A percentile compares a stretch with the other conserved stretches of the same genome.
phyloP scores from a whole-genome alignment of 2,113 vertebrate species.

The Sprattus sprattus region DNA sequence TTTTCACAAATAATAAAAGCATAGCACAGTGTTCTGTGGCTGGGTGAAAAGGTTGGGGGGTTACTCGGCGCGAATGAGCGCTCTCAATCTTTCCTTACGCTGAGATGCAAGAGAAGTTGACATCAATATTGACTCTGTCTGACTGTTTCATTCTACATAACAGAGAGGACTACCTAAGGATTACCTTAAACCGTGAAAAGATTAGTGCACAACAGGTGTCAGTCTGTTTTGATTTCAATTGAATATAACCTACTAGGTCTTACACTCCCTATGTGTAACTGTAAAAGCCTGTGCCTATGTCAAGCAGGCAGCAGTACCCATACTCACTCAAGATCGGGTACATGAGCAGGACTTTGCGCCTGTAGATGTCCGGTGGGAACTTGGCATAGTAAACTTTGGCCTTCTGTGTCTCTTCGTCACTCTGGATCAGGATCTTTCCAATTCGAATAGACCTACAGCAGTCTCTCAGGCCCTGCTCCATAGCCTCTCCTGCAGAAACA shows the following conservation, averaged over 20 bases:
- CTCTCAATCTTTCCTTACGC: neutral
- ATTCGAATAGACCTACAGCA: conserved; percentile 96
- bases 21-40: neutral
- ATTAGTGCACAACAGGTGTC: neutral
- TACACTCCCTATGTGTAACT: neutral
- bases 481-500: conserved; percentile 83
- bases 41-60: neutral
- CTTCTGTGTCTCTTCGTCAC: conserved; percentile 94
- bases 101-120: neutral
- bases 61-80: neutral
- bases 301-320: conserved; percentile 44
- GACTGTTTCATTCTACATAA: conserved; percentile 44
- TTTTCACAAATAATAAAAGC: neutral
- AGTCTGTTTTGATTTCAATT: neutral
- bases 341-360: conserved; percentile 96
- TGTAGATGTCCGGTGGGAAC: conserved; percentile 94
- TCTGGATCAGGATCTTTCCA: conserved; percentile 97
- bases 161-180: conserved; percentile 69
- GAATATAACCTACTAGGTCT: neutral
- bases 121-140: neutral
- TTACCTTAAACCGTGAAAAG: neutral
- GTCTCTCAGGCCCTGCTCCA: conserved; percentile 96
- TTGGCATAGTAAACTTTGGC: conserved; percentile 98
- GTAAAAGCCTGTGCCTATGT: neutral
- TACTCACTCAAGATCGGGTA: conserved; percentile 98